Evolutionary conservation across 2,113 vertebrate genomes (phyloP).

Genomic region (Laticauda colubrina): DNA sequence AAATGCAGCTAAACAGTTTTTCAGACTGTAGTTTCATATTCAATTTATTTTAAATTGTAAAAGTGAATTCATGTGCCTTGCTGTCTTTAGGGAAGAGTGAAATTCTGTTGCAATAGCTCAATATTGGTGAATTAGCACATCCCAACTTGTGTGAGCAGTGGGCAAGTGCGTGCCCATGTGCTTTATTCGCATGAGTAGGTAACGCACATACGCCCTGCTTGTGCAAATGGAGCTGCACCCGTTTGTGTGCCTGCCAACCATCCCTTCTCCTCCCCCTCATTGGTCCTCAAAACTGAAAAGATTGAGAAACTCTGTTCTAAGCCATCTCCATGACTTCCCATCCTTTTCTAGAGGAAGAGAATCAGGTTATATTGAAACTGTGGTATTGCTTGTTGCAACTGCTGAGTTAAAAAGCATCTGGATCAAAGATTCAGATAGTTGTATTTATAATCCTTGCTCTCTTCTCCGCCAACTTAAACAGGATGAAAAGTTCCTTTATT

Average conservation of each 20-base stretch:
- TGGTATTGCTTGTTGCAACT: background rate
- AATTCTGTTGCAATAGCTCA: slow-evolving; percentile 9
- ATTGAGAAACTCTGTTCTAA: background rate
- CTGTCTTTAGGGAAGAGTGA: background rate
- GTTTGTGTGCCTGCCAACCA: background rate
- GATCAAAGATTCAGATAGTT: background rate
- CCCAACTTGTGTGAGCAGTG: too few relatives aligned
- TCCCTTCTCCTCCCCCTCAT: too few relatives aligned
- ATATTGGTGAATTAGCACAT: background rate
- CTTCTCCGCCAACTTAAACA: background rate
- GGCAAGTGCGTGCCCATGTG: too few relatives aligned
- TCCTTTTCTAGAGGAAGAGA: background rate
- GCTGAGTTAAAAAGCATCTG: background rate
- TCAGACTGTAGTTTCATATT: background rate
- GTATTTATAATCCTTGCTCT: background rate
- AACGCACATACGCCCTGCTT: too few relatives aligned
- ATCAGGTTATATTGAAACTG: background rate
- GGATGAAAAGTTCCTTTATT: background rate
- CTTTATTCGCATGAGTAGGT: too few relatives aligned
- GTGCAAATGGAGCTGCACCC: too few relatives aligned
- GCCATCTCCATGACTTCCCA: background rate
- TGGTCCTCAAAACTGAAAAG: background rate
- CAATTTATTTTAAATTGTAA: background rate
- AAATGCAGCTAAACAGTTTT: background rate
- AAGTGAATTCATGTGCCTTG: background rate